phyloP scores from a whole-genome alignment of 2,113 vertebrate genomes.

The Anolis carolinensis region DNA sequence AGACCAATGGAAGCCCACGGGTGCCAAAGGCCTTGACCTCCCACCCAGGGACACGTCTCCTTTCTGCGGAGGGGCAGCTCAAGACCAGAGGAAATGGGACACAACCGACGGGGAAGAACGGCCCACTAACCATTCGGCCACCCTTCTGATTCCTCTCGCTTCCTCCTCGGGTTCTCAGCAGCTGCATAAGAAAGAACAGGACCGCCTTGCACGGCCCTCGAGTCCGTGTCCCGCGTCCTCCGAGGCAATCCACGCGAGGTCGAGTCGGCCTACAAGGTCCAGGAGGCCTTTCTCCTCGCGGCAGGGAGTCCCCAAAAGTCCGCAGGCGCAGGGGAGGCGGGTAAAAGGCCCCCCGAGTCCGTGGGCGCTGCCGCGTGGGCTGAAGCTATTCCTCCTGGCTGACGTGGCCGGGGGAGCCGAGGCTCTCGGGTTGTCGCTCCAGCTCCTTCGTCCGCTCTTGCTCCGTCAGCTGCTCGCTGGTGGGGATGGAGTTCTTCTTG shows the following conservation, averaged over 20 bases:
- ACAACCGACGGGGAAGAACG: slow-evolving; percentile 30
- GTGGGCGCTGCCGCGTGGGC: background rate
- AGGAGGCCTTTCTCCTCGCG: too few relatives aligned
- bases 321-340: background rate
- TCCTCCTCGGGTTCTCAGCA: background rate
- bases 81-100: slow-evolving; percentile 8
- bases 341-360: background rate
- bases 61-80: background rate
- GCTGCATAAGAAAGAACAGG: slow-evolving; percentile 1
- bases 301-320: background rate
- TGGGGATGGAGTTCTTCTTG: slow-evolving; percentile 98
- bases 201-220: background rate
- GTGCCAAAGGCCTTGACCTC: background rate
- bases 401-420: slow-evolving; percentile 78
- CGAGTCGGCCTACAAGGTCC: background rate
- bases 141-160: background rate
- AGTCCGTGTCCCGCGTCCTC: background rate
- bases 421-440: slow-evolving; percentile 76
- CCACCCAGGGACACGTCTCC: background rate
- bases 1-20: background rate
- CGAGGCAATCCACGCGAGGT: slow-evolving; percentile 22
- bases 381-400: slow-evolving; percentile 82
- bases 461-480: slow-evolving; percentile 94
- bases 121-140: slow-evolving; percentile 31
- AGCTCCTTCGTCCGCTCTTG: slow-evolving; percentile 85